Evolutionary conservation across 2,797 vertebrate species (phyloP).

Genomic region (Caiman crocodilus): DNA sequence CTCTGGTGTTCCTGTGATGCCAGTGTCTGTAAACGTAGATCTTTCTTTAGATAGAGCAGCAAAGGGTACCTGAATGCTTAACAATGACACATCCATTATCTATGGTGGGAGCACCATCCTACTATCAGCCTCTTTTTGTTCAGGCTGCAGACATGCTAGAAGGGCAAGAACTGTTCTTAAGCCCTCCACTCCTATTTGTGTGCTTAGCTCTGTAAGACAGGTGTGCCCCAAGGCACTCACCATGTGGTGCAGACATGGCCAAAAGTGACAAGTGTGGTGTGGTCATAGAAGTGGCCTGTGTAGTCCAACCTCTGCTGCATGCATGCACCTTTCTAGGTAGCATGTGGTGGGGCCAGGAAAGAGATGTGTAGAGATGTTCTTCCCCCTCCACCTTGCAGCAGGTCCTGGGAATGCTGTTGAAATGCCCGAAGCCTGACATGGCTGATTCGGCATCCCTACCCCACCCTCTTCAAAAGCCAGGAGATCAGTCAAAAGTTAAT

Average conservation of each 20-base stretch:
- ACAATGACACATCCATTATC: neutral
- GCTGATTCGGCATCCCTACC: slow-evolving; percentile 12
- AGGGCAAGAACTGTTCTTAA: neutral
- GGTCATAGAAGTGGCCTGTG: neutral
- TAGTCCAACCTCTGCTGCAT: neutral
- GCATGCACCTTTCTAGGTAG: neutral
- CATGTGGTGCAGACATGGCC: neutral
- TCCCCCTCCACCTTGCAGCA: neutral
- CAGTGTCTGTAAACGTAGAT: neutral
- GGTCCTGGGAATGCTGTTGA: neutral
- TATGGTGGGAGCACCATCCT: neutral
- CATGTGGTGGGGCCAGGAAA: neutral
- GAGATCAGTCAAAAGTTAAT: slow-evolving; percentile 69
- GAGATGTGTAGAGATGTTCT: too few species aligned
- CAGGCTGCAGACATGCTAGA: neutral
- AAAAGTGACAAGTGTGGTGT: neutral
- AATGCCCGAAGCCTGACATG: fast-evolving
- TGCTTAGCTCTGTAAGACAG: neutral
- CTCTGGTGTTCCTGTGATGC: neutral
- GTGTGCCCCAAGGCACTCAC: neutral
- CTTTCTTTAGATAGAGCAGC: neutral
- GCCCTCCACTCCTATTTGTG: neutral
- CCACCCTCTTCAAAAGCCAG: neutral
- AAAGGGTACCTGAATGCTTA: neutral
- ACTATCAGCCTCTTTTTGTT: neutral